These are phyloP conservation scores for Lutjanus erythropterus DNA, from an alignment of 2,113 vertebrate species.

Conservation along the genomic window DNA sequence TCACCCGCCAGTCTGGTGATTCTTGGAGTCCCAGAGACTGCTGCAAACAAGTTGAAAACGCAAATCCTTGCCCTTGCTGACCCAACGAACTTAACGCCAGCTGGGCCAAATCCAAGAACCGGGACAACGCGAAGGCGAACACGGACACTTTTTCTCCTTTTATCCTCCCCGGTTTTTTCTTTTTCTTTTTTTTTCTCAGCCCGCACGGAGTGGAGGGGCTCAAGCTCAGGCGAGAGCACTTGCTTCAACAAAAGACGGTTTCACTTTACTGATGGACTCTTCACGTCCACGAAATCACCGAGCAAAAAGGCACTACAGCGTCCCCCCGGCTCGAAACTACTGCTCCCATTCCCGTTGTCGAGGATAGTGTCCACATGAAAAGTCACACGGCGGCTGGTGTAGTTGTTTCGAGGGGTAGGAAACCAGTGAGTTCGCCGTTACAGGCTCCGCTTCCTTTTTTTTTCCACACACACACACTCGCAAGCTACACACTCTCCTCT, in stretches of 20 bases:
- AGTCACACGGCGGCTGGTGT: slow-evolving; percentile 69
- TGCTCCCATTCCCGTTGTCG: slow-evolving; percentile 61
- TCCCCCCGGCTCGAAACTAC: slow-evolving; percentile 36
- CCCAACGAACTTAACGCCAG: slow-evolving; percentile 75
- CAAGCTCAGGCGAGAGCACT: slow-evolving; percentile 73
- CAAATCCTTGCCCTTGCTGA: slow-evolving; percentile 77
- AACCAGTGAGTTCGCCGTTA: slow-evolving; percentile 85
- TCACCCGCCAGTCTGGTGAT: slow-evolving; percentile 89
- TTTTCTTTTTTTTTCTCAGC: background rate
- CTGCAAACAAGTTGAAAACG: slow-evolving; percentile 83
- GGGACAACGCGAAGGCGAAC: slow-evolving; percentile 54
- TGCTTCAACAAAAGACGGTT: slow-evolving; percentile 93
- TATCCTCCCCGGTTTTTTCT: slow-evolving; percentile 5
- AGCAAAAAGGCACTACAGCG: slow-evolving; percentile 39
- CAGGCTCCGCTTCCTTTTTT: slow-evolving; percentile 87
- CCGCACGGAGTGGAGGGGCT: slow-evolving; percentile 69
- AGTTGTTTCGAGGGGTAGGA: slow-evolving; percentile 79
- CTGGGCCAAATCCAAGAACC: slow-evolving; percentile 73
- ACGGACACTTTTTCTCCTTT: slow-evolving; percentile 60
- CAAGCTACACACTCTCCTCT: slow-evolving; percentile 18
- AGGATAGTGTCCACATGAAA: slow-evolving; percentile 74
- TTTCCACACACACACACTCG: slow-evolving; percentile 72
- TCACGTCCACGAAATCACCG: slow-evolving; percentile 66
- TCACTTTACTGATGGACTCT: slow-evolving; percentile 78
- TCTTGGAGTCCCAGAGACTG: slow-evolving; percentile 80